phyloP scores from a whole-genome alignment of 2,113 vertebrate species.

The Meleagris gallopavo region DNA sequence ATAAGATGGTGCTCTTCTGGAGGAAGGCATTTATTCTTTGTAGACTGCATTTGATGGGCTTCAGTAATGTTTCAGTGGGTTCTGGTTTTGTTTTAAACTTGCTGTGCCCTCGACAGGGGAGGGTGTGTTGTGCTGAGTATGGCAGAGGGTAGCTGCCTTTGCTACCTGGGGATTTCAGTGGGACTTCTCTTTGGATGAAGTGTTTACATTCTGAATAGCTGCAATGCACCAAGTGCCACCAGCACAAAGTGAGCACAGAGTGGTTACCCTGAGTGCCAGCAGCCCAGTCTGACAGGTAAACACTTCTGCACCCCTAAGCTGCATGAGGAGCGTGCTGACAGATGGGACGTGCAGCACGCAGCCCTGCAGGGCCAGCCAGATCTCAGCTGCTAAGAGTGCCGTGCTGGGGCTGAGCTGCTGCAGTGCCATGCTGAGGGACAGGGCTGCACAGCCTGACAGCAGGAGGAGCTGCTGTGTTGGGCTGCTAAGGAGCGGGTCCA shows the following conservation, averaged over 20 bases:
- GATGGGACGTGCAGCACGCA: too few relatives aligned
- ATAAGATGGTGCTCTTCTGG: too few relatives aligned
- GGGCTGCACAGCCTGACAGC: background rate
- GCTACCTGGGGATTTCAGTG: background rate
- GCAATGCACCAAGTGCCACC: background rate
- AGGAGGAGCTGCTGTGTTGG: slow-evolving; percentile 6
- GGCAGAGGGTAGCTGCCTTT: background rate
- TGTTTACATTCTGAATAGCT: background rate
- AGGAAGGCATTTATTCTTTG: background rate
- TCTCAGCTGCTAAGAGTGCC: too few relatives aligned
- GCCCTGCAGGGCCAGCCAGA: too few relatives aligned
- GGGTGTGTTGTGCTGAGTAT: background rate
- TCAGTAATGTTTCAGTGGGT: background rate
- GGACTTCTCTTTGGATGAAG: background rate
- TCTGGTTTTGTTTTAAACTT: background rate
- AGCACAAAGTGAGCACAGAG: too few relatives aligned
- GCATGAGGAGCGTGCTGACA: too few relatives aligned
- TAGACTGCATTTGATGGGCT: background rate
- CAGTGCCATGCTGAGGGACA: background rate
- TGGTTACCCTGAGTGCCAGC: too few relatives aligned
- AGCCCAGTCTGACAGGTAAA: too few relatives aligned
- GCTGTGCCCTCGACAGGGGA: background rate
- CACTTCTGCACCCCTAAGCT: too few relatives aligned
- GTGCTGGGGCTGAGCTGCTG: fast-evolving
- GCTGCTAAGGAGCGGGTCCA: background rate